Evolutionary conservation across 2,113 vertebrate species (phyloP), one percentile per base, ranked within the genome.

Genomic region (Chamaetylas fuelleborni): DNA sequence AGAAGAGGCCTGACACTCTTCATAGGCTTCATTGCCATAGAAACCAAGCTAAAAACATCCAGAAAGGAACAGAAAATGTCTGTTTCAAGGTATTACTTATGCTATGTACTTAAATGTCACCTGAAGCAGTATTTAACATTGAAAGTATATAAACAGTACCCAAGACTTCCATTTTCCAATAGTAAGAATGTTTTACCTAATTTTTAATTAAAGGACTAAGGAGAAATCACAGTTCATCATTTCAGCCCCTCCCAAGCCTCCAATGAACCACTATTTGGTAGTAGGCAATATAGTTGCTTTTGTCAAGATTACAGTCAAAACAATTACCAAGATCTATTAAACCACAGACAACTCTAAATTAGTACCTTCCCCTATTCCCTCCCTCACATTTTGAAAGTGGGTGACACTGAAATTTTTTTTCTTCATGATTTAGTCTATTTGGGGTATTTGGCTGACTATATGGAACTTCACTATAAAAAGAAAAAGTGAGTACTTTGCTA

Each of bases 11-110:
- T 92, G 69, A 91, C 80, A 92, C 51, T 54, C 74, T 54, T 51
- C 76, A 88, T 38, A 83, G 83, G 72, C 67, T 96, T 92, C 67
- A 92, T 88, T 83, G 83, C 94, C 86, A 95, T 95, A 95, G 95
- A 95, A 95, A 97, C 95, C 58, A 86, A 88, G 80, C 72, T 86
- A 92, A 94, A 96, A 94, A 88, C 72, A 90, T n/a, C 33, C 60
- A 48, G n/a, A 86, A 88, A 47, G 29, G 74, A 95, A 97, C n/a
- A 95, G 85, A 78, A 92, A 82, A 82, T 0, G 14, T 74, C 93
- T 97, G 64, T 86, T 78, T 85, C 60, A 50, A 81, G 47, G 60
- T 36, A 67, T 71, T 73, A 88, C 47, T 92, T 94, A 82, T 6
- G 10, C 61, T 53, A 43, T 14, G 6, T 45, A 82, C 25, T 60